These are phyloP conservation scores for Channa maculata DNA, from an alignment of 2,113 vertebrate species.

Conservation along the genomic window DNA sequence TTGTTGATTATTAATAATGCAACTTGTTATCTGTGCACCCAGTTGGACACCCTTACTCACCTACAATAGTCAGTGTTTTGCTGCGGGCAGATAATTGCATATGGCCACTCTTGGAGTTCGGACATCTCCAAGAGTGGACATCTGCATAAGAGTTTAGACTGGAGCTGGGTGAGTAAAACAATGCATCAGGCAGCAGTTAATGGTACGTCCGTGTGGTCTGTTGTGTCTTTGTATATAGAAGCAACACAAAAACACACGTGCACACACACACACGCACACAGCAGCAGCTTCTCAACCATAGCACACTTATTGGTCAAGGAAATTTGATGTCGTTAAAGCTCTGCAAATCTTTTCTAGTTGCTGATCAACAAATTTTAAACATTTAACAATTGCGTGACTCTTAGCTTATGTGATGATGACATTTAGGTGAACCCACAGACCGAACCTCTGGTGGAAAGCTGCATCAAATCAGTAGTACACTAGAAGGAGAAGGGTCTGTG, in stretches of 20 bases:
- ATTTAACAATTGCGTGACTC: not conserved
- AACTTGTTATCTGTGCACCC: constrained; percentile 10
- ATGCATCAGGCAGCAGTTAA: not conserved
- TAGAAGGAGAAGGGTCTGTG: not conserved
- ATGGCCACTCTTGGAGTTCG: not conserved
- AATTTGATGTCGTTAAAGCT: not conserved
- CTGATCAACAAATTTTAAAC: not conserved
- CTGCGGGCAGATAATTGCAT: not conserved
- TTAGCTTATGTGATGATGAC: too few species aligned
- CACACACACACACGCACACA: too few species aligned
- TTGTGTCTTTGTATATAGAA: too few species aligned
- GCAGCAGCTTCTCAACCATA: too few species aligned
- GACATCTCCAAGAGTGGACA: too few species aligned
- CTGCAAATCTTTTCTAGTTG: not conserved
- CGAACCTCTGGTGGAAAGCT: too few species aligned
- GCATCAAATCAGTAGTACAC: not conserved
- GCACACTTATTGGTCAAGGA: not conserved
- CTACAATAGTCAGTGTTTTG: not conserved
- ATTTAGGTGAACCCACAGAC: too few species aligned
- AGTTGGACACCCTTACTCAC: constrained; percentile 29
- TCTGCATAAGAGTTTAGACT: constrained; percentile 9
- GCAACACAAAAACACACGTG: too few species aligned
- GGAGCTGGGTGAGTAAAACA: not conserved
- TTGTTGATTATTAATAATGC: constrained; percentile 37
- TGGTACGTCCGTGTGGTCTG: too few species aligned